A percentile compares a stretch with the other conserved stretches of the same genome.
phyloP scores from a whole-genome alignment of 2,797 vertebrate genomes.

The Crenuchus spilurus region DNA sequence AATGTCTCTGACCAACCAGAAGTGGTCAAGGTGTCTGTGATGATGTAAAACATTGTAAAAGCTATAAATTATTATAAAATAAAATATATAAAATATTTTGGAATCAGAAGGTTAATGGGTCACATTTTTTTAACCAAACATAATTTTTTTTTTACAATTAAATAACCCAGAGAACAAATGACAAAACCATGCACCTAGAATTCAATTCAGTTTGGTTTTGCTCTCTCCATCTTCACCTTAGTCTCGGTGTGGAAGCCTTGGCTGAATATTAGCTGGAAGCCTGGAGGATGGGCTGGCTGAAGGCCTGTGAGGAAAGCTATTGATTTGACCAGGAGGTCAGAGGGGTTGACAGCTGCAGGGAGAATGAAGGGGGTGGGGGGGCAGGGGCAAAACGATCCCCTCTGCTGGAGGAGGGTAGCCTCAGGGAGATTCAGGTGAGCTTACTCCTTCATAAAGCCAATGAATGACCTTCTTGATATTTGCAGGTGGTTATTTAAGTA shows the following conservation, averaged over 20 bases:
- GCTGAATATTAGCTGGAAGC: constrained; percentile 36
- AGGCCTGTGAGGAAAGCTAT: constrained; percentile 55
- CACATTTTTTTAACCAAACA: too few relatives aligned
- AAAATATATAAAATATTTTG: too few relatives aligned
- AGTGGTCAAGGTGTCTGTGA: too few relatives aligned
- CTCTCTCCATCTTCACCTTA: constrained; percentile 27
- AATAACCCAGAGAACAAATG: too few relatives aligned
- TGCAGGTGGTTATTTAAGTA: constrained; percentile 4
- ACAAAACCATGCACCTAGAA: too few relatives aligned
- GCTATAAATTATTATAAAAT: too few relatives aligned
- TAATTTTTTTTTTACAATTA: too few relatives aligned
- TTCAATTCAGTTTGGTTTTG: background rate
- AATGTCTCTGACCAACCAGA: too few relatives aligned
- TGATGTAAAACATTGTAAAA: too few relatives aligned
- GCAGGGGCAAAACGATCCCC: constrained; percentile 31
- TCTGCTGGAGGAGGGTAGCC: constrained; percentile 42
- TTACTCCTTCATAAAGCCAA: constrained; percentile 35
- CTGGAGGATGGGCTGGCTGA: constrained; percentile 38
- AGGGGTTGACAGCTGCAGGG: constrained; percentile 55
- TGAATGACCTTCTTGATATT: constrained; percentile 23
- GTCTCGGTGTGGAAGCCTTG: constrained; percentile 28
- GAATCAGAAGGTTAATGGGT: too few relatives aligned
- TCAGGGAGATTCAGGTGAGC: constrained; percentile 43
- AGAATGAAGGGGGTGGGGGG: constrained; percentile 4
- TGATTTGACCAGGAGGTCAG: constrained; percentile 57